Conservation (phyloP, 2,797 vertebrate species). For the Silurus lanzhouensis region DNA sequence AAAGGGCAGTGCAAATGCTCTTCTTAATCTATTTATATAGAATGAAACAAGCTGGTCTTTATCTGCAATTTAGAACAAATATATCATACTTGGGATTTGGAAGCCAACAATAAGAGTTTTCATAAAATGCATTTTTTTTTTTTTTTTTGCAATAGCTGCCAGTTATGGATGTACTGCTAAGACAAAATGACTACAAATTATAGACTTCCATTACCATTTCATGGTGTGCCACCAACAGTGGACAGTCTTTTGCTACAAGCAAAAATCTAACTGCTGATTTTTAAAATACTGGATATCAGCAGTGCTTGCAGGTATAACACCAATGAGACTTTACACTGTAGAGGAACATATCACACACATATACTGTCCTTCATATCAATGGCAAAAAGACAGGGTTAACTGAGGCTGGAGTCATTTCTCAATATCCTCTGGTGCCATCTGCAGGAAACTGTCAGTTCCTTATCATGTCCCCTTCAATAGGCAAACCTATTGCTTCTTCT, state of each 20-base stretch:
- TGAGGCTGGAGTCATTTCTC: background rate
- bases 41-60: conserved; percentile 10
- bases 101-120: background rate
- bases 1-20: background rate
- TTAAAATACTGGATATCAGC: conserved; percentile 11
- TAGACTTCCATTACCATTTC: background rate
- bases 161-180: conserved; percentile 13
- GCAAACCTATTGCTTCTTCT: conserved; percentile 32
- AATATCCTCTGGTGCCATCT: conserved; percentile 13
- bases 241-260: background rate
- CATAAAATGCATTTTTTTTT: conserved; percentile 13
- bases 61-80: background rate
- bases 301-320: background rate
- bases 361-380: conserved; percentile 2
- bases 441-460: background rate
- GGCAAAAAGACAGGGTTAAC: background rate
- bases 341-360: conserved; percentile 1
- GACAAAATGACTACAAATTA: conserved; percentile 9
- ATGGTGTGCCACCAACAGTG: background rate
- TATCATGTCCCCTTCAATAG: background rate
- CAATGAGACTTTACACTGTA: conserved; percentile 6
- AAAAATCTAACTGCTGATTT: conserved; percentile 5
- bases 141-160: conserved; percentile 34
- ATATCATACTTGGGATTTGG: background rate
- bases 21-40: background rate